Percentiles rank a stretch among this genome's conserved stretches.
Evolutionary conservation across 2,797 vertebrate species (phyloP).

Genomic region (Ctenochaetus hawaiiensis): DNA sequence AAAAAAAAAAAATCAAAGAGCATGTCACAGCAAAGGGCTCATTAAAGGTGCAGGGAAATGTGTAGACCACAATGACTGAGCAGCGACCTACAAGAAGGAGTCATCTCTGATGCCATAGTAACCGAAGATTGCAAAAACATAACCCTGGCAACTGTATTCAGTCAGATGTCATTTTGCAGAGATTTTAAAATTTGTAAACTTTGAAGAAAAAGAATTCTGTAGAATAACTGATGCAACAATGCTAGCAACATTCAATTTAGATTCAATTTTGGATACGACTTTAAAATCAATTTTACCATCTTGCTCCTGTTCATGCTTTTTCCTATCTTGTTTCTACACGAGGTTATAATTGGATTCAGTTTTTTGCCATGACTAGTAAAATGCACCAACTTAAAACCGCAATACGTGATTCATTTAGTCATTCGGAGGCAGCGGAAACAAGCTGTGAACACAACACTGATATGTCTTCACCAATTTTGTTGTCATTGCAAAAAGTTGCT

Average conservation of each 20-base stretch:
- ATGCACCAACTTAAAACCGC: background rate
- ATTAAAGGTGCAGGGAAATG: constrained; percentile 50
- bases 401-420: background rate
- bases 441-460: background rate
- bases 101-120: constrained; percentile 29
- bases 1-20: constrained; percentile 38
- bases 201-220: background rate
- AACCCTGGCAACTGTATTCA: constrained; percentile 33
- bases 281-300: background rate
- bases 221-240: background rate
- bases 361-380: background rate
- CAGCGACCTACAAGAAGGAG: constrained; percentile 56
- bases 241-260: too few species aligned
- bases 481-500: background rate
- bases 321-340: background rate
- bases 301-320: background rate
- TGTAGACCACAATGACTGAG: constrained; percentile 52
- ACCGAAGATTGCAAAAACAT: constrained; percentile 17
- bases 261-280: background rate
- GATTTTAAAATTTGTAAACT: constrained; percentile 4
- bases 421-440: background rate
- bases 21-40: constrained; percentile 59
- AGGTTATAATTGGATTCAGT: background rate
- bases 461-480: background rate
- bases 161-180: background rate